These are phyloP conservation scores for Paramormyrops hopkinsi DNA, from an alignment of 2,797 vertebrate genomes.

Conservation along the genomic window DNA sequence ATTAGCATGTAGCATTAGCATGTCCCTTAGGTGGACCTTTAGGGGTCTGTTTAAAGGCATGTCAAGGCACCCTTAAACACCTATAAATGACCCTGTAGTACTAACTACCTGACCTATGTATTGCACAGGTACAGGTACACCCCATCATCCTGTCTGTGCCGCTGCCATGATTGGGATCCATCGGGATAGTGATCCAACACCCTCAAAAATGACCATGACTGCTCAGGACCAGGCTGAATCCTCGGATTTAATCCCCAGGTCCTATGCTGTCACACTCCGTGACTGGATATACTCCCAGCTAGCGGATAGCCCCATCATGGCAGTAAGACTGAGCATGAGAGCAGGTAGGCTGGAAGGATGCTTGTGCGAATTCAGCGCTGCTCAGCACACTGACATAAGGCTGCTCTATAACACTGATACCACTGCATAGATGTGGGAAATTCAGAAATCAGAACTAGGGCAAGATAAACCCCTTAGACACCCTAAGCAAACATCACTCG, in stretches of 20 bases:
- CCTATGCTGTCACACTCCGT: not conserved
- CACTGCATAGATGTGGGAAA: constrained; percentile 27
- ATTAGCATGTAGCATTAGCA: constrained; percentile 1
- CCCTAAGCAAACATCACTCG: not conserved
- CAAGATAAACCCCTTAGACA: not conserved
- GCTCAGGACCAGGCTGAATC: not conserved
- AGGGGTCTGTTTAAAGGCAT: not conserved
- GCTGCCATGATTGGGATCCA: not conserved
- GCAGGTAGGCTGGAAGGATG: not conserved
- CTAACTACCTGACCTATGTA: not conserved
- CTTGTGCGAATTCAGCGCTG: not conserved
- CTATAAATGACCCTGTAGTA: not conserved
- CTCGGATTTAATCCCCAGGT: not conserved
- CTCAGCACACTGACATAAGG: constrained; percentile 5
- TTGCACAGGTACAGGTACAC: not conserved
- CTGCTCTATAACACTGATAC: constrained; percentile 20
- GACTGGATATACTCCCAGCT: not conserved
- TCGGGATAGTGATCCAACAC: not conserved
- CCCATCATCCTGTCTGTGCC: not conserved
- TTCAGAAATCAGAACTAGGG: not conserved
- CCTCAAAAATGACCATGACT: not conserved
- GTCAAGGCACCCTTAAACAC: not conserved
- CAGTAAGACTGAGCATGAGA: not conserved
- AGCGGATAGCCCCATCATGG: not conserved
- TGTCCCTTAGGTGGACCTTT: not conserved